Evolutionary conservation across 2,113 vertebrate species (phyloP).

Genomic region (Macheiramphus alcinus): DNA sequence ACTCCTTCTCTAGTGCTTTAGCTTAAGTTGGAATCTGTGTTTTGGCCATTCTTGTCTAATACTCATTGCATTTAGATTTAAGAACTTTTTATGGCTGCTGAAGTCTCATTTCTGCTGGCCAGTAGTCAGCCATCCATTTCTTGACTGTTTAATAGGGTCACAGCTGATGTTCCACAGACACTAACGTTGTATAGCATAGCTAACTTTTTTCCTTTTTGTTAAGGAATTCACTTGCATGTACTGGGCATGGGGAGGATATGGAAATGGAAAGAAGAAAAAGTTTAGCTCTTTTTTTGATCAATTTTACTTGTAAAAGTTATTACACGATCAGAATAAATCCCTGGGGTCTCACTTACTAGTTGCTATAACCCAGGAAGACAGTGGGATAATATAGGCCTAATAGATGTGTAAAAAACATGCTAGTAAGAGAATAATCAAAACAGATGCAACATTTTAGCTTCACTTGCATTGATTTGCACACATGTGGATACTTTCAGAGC

Average conservation of each 20-base stretch:
- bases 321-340: background rate
- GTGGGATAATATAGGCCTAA: background rate
- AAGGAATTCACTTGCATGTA: background rate
- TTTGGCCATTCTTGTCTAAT: background rate
- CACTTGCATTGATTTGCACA: background rate
- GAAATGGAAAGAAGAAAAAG: background rate
- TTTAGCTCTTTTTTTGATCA: background rate
- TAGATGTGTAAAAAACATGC: background rate
- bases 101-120: background rate
- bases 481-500: background rate
- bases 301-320: background rate
- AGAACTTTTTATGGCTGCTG: background rate
- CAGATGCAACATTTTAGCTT: background rate
- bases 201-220: background rate
- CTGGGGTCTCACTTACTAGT: background rate
- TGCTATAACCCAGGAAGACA: background rate
- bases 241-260: background rate
- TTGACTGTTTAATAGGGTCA: background rate
- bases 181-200: background rate
- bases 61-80: background rate
- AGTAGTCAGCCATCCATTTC: background rate
- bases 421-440: background rate
- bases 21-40: background rate
- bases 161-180: background rate
- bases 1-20: background rate